Conservation (phyloP, 2,113 vertebrate species). For the Acinonyx jubatus region DNA sequence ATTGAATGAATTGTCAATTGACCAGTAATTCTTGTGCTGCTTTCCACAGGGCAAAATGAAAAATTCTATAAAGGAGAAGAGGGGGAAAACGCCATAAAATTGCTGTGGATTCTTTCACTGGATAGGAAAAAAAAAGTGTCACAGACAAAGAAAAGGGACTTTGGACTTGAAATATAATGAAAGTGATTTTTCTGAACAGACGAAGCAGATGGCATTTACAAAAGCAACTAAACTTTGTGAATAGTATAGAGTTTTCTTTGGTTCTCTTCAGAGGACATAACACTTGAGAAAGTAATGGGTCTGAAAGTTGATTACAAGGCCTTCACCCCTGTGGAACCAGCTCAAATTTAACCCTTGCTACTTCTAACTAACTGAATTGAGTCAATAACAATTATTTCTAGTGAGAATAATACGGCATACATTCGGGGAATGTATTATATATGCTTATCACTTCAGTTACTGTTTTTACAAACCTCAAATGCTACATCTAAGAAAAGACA, state of each 20-base stretch:
- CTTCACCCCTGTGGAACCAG: background rate
- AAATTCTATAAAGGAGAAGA: conserved; percentile 50
- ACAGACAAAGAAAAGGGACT: conserved; percentile 63
- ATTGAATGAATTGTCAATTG: conserved; percentile 70
- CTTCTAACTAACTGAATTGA: background rate
- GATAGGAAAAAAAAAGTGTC: conserved; percentile 42
- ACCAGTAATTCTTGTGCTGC: conserved; percentile 55
- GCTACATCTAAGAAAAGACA: background rate
- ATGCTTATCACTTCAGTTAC: background rate
- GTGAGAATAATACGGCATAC: background rate
- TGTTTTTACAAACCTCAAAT: background rate
- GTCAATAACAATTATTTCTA: background rate
- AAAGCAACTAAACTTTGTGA: conserved; percentile 71
- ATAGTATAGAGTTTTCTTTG: conserved; percentile 47
- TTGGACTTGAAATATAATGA: conserved; percentile 63
- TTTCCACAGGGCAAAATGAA: conserved; percentile 61
- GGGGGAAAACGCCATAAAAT: conserved; percentile 45
- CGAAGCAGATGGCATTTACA: conserved; percentile 60
- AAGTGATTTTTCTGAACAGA: conserved; percentile 76
- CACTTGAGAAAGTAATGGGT: conserved; percentile 24
- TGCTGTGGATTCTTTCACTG: conserved; percentile 72
- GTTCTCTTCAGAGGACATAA: conserved; percentile 32
- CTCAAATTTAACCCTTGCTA: conserved; percentile 53
- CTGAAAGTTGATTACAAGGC: conserved; percentile 20
- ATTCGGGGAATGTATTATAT: background rate